A percentile compares a stretch with the other conserved stretches of the same genome.
Evolutionary conservation across 2,888 invertebrate genomes (phyloP).

Genomic region (Himalopsyche japonica): DNA sequence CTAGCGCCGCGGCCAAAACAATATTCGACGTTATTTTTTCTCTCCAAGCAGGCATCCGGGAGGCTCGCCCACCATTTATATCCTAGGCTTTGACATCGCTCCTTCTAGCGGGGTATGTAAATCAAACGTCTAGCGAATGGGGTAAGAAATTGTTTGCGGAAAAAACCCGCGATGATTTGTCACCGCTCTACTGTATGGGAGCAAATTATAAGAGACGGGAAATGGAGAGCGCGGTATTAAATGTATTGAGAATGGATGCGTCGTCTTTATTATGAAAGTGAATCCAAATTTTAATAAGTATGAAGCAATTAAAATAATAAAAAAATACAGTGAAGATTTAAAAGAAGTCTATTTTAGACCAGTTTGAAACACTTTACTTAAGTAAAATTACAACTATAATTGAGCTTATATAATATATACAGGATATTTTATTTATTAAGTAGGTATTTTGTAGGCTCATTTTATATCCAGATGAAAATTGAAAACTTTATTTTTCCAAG

Average conservation of each 20-base stretch:
- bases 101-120: constrained; percentile 28
- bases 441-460: too few relatives aligned
- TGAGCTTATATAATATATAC: too few relatives aligned
- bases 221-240: neutral
- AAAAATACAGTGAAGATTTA: neutral
- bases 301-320: too few relatives aligned
- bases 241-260: too few relatives aligned
- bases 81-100: constrained; percentile 13
- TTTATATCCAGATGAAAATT: too few relatives aligned
- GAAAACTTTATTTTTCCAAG: too few relatives aligned
- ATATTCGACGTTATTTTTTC: constrained; percentile 32
- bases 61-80: constrained; percentile 22
- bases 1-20: constrained; percentile 27
- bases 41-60: constrained; percentile 11
- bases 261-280: too few relatives aligned
- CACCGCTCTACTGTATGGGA: neutral
- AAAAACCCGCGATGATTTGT: constrained; percentile 33
- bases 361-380: too few relatives aligned
- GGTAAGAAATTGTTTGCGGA: constrained; percentile 36
- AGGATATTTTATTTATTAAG: too few relatives aligned
- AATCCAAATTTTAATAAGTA: too few relatives aligned
- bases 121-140: constrained; percentile 35
- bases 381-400: too few relatives aligned
- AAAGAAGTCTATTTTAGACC: neutral
- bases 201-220: neutral